phyloP scores from a whole-genome alignment of 2,797 vertebrate species.

The Danio jaintianensis region DNA sequence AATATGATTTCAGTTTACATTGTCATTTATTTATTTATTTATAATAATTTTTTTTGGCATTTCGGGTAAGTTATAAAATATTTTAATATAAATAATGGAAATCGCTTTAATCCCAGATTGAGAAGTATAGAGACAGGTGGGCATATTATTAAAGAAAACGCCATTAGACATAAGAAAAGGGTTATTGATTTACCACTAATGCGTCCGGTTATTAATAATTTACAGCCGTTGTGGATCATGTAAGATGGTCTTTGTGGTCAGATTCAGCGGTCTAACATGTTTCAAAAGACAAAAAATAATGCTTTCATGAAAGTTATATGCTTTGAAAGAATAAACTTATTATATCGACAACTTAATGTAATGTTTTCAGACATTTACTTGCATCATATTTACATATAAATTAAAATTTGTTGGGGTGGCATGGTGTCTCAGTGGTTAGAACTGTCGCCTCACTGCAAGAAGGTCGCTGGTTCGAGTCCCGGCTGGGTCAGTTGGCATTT shows the following conservation, averaged over 20 bases:
- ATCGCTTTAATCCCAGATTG: not conserved
- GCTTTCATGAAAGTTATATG: not conserved
- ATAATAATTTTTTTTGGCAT: not conserved
- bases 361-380: not conserved
- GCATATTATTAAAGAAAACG: slow-evolving; percentile 6
- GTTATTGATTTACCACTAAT: slow-evolving; percentile 29
- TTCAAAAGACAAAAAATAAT: too few relatives aligned
- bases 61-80: not conserved
- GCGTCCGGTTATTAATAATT: slow-evolving; percentile 32
- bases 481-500: too few relatives aligned
- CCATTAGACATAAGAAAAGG: not conserved
- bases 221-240: slow-evolving; percentile 5
- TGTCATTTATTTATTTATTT: not conserved
- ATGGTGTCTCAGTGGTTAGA: too few relatives aligned
- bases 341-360: too few relatives aligned
- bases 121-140: slow-evolving; percentile 1
- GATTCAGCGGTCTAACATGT: not conserved
- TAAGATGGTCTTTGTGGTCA: not conserved
- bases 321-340: not conserved
- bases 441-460: too few relatives aligned
- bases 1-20: not conserved
- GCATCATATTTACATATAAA: not conserved
- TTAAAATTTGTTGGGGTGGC: not conserved
- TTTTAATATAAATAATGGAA: not conserved
- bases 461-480: too few relatives aligned